phyloP scores from a whole-genome alignment of 1,140 invertebrate species.

The Ganaspis sp. region DNA sequence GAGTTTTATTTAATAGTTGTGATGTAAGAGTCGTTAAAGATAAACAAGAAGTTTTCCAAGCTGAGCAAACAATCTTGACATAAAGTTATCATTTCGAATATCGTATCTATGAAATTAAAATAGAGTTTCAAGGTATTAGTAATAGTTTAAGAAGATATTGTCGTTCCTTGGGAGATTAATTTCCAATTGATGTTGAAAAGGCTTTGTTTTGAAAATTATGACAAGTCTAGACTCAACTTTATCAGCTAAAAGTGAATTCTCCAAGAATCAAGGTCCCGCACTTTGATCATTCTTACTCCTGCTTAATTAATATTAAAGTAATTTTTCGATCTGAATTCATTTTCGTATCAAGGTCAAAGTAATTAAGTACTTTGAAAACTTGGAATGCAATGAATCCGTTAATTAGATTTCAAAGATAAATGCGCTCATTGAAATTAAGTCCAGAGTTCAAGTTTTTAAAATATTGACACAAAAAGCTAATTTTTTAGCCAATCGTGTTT shows the following conservation, averaged over 20 bases:
- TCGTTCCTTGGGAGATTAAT: neutral
- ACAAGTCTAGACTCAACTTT: neutral
- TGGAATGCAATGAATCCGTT: neutral
- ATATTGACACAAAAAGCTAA: too few relatives aligned
- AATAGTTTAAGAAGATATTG: neutral
- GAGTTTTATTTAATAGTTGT: constrained; percentile 6
- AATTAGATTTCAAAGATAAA: neutral
- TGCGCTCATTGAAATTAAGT: neutral
- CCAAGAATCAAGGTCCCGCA: neutral
- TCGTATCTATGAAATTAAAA: neutral
- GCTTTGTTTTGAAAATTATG: neutral
- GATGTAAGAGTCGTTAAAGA: neutral
- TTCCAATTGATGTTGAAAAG: neutral
- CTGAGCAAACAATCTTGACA: neutral
- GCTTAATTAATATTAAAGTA: neutral
- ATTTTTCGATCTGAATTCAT: neutral
- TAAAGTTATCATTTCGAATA: neutral
- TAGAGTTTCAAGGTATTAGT: neutral
- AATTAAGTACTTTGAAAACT: neutral
- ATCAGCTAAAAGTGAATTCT: neutral
- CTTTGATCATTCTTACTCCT: neutral
- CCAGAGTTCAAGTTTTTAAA: neutral
- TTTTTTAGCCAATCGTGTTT: too few relatives aligned
- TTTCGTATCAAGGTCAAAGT: neutral
- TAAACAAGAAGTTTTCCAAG: constrained; percentile 1